Base-by-base conservation (phyloP, 2,113 vertebrate species). In the Tragelaphus scriptus region DNA sequence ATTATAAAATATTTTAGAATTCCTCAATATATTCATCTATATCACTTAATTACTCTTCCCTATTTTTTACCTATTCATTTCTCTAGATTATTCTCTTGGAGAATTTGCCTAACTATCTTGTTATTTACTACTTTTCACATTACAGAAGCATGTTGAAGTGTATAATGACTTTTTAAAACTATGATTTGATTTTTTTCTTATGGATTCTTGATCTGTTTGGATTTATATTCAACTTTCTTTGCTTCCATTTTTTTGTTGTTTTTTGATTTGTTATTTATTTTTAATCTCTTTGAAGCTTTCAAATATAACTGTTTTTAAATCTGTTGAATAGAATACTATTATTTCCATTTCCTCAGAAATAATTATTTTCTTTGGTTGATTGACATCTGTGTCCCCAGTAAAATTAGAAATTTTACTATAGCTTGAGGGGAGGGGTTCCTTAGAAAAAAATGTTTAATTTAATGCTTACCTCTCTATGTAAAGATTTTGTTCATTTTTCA, bases 331-430 rank as follows among this genome's bases (percentile, higher is more conserved):
- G 7, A 47, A 10, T 65, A 11, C 15, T 85, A 25, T 85, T 86
- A 84, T 81, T 93, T 61, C 3, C 16, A 77, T 68, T 91, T 68
- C 25, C 28, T 75, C 63, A 79, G 51, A 82, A 85, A 14, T 59
- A 68, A 59, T 47, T 87, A 19, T 63, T 40, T 56, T 75, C 25
- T 81, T 93, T 90, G 17, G 5, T 68, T 88, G 56, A 6, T 68
- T 85, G 32, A 9, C n/a, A 91, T 30, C 56, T 68, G 3, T 40
- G 2, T 55, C 4, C 26, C 51, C 17, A 32, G 23, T 30, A n/a
- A 61, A 91, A 77, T 84, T 19, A 58, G 25, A 65, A 95, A 79
- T 97, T 97, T 82, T 88, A 88, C 32, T 61, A 85, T 30, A 87
- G 55, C 16, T 58, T 53, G 59, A 91, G 9, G 47, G 9, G 2